Percentiles rank a stretch among this genome's conserved stretches.
Evolutionary conservation across 2,888 invertebrate species (phyloP).

Genomic region (Crepidodera aurea): DNA sequence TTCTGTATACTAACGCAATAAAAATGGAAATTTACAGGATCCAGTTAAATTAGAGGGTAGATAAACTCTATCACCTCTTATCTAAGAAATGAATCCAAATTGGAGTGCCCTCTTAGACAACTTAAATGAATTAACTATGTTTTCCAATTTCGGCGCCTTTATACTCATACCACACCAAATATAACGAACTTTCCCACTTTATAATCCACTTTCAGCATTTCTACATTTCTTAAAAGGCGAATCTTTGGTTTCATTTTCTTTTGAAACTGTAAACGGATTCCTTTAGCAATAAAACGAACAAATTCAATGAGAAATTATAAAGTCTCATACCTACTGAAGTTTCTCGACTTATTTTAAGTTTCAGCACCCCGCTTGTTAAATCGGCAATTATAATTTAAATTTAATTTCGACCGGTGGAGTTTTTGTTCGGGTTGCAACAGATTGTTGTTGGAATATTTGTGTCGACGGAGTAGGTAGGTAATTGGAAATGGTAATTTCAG

Average conservation of each 20-base stretch:
- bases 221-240: not conserved
- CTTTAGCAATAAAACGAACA: not conserved
- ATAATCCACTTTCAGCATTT: too few relatives aligned
- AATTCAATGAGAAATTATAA: conserved; percentile 28
- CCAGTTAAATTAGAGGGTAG: too few relatives aligned
- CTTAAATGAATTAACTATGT: too few relatives aligned
- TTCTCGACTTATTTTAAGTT: conserved; percentile 30
- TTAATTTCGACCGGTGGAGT: conserved; percentile 30
- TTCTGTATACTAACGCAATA: too few relatives aligned
- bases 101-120: too few relatives aligned
- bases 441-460: conserved; percentile 28
- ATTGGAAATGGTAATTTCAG: conserved; percentile 21
- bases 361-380: conserved; percentile 30
- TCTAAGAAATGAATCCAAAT: too few relatives aligned
- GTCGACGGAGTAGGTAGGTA: conserved; percentile 13
- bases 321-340: conserved; percentile 10
- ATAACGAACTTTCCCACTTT: too few relatives aligned
- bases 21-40: too few relatives aligned
- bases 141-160: too few relatives aligned
- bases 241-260: not conserved
- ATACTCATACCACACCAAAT: too few relatives aligned
- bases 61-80: too few relatives aligned
- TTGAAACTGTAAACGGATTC: not conserved
- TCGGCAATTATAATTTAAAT: conserved; percentile 32
- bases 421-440: conserved; percentile 27